Base-by-base conservation (phyloP, 2,113 vertebrate genomes). In the Holacanthus passer region DNA sequence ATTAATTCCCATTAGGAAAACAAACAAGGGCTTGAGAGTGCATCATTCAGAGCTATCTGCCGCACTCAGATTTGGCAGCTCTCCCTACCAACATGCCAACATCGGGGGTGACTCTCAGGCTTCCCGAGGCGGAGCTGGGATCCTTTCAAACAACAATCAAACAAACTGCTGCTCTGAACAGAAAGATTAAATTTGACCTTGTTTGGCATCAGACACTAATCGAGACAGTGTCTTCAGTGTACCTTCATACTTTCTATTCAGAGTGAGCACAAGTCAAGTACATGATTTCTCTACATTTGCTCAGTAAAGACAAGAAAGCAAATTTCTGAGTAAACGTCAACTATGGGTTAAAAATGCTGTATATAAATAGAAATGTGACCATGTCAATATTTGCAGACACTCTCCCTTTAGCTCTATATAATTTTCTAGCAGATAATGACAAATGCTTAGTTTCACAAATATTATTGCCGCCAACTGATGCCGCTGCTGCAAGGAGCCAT, bases 1-100 rank as follows among this genome's bases (percentile, higher is more conserved):
- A 81, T 66, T 81, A 70, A 69, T 31, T 27, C 78, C 74, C 60
- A 80, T 93, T 82, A 86, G 81, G 59, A 88, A 92, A 90, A 90
- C 87, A 86, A 91, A 85, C 73, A 83, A 45, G 74, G 63, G 66
- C 82, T 84, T 79, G 32, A 75, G 66, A 60, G 78, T 22, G 55
- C 55, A 82, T 84, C 77, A 83, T 82, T 82, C 62, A 70, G 59
- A 35, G 43, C 41, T 81, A 73, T 87, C 81, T 80, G 55, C 84
- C 47, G 70, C 73, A 16, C 79, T 67, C 64, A 64, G 41, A 79
- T 62, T 83, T 88, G 87, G 82, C 86, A 52, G 73, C 67, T 47
- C 59, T 81, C 59, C 27, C 13, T 66, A 55, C 77, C 48, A 56
- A 27, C 59, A 29, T 87, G 83, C 79, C 84, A 87, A 79, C 68